Conservation (phyloP, 2,113 vertebrate genomes). For the Cyprinodon variegatus region DNA sequence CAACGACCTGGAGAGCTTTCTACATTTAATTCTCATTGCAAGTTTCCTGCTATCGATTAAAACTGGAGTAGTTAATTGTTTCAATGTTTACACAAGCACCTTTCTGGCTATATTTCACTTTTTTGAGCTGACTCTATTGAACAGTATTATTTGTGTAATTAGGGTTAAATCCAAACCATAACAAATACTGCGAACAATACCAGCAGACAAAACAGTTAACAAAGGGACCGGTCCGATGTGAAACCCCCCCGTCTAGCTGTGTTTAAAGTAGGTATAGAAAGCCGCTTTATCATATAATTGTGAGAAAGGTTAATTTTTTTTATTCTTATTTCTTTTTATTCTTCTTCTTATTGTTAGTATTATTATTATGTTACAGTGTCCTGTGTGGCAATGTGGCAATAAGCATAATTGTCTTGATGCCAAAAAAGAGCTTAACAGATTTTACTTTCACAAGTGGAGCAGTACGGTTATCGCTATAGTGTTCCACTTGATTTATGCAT, state of each 20-base stretch:
- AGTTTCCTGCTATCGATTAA: background rate
- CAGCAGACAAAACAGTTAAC: slow-evolving; percentile 39
- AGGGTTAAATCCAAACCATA: slow-evolving; percentile 1
- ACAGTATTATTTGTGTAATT: slow-evolving; percentile 14
- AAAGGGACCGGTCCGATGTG: slow-evolving; percentile 57
- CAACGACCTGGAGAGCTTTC: background rate
- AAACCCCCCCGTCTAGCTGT: slow-evolving; percentile 39
- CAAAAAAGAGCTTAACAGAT: no score
- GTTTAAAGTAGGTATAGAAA: background rate
- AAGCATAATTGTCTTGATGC: no score
- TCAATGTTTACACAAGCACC: background rate
- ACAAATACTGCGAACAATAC: slow-evolving; percentile 15
- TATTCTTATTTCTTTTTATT: background rate
- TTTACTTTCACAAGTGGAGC: no score
- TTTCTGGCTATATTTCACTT: background rate
- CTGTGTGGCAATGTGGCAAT: no score
- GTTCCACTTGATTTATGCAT: no score
- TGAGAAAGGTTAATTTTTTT: background rate
- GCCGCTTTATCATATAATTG: background rate
- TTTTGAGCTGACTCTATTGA: background rate
- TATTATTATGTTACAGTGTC: no score
- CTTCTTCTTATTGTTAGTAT: no score
- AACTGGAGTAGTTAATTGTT: background rate
- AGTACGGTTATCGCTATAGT: no score
- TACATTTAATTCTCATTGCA: background rate